Base-by-base conservation (phyloP, 2,113 vertebrate species). In the Pterocles orientalis region DNA sequence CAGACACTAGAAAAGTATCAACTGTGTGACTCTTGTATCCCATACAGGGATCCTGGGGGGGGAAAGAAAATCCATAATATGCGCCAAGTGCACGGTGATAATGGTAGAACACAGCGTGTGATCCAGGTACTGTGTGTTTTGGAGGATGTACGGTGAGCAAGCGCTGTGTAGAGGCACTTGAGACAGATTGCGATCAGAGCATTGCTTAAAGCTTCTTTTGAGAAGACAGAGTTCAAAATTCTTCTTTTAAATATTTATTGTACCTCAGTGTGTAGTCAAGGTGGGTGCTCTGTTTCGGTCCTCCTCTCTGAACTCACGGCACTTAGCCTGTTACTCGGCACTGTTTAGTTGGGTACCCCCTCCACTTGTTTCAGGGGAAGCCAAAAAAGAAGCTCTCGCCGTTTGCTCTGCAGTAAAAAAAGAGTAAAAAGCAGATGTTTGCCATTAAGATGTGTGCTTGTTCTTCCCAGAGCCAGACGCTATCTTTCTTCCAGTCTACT, bases 321-420 rank as follows among this genome's bases (percentile, higher is more conserved):
- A 43, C 23, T 12, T 20, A 33, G n/a, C 21, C n/a, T 1, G 6
- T 36, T 70, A 5, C 21, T 79, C 1, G 3, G 8, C 0, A 0
- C 36, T 66, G 25, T 51, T 51, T 13, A 0, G 0, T 51, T 60
- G 45, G 50, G 5, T 85, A 6, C 29, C 26, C 24, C 82, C 33
- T 19, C 36, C 25, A 77, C n/a, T 50, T 41, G 9, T 12, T 64
- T 26, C 10, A 41, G 54, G 18, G 39, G 28, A 82, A 60, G 33
- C 36, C 43, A 17, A 58, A 78, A 41, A 41, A 41, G 41, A 41
- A 82, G 50, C 10, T 56, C 17, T 2, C 26, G 43, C 62, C 45
- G 24, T 54, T 64, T 64, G 4, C 43, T 66, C 6, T 39, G 36
- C 3, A 2, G 5, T 29, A 66, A 48, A 61, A 50, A 36, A 64